These are phyloP conservation scores for Metopolophium dirhodum DNA, from an alignment of 1,140 invertebrate species.

Conservation along the genomic window DNA sequence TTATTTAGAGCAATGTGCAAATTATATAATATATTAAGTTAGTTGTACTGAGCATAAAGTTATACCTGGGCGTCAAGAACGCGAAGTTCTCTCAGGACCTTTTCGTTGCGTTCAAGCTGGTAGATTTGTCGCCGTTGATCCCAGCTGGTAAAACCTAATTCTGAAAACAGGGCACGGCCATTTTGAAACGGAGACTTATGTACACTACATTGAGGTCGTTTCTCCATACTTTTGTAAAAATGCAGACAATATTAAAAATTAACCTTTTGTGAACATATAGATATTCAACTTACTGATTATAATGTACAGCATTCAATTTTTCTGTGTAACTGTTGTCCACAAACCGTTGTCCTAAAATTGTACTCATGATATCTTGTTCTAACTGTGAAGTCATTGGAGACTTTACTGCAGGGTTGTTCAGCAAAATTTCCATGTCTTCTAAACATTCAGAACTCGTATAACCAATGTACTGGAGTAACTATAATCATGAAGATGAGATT, in stretches of 20 bases:
- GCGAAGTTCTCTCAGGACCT: conserved; percentile 86
- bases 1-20: neutral
- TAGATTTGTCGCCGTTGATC: conserved; percentile 85
- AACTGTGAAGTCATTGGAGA: conserved; percentile 72
- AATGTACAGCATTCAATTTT: conserved; percentile 61
- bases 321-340: conserved; percentile 73
- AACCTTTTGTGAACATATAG: neutral
- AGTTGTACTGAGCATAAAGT: neutral
- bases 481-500: conserved; percentile 58
- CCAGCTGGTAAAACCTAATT: conserved; percentile 88
- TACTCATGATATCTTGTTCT: conserved; percentile 84
- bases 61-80: conserved; percentile 87
- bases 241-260: neutral
- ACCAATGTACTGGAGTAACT: conserved; percentile 89
- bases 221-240: conserved; percentile 41
- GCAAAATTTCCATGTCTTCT: conserved; percentile 71
- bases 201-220: conserved; percentile 46
- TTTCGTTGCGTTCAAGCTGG: conserved; percentile 87
- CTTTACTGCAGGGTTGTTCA: conserved; percentile 74
- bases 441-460: conserved; percentile 91
- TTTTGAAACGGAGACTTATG: conserved; percentile 74
- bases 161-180: conserved; percentile 86
- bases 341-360: conserved; percentile 80
- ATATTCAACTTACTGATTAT: conserved; percentile 15
- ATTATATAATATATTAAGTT: neutral